phyloP scores from a whole-genome alignment of 2,797 vertebrate species.

The Mormyrops attenuatus region DNA sequence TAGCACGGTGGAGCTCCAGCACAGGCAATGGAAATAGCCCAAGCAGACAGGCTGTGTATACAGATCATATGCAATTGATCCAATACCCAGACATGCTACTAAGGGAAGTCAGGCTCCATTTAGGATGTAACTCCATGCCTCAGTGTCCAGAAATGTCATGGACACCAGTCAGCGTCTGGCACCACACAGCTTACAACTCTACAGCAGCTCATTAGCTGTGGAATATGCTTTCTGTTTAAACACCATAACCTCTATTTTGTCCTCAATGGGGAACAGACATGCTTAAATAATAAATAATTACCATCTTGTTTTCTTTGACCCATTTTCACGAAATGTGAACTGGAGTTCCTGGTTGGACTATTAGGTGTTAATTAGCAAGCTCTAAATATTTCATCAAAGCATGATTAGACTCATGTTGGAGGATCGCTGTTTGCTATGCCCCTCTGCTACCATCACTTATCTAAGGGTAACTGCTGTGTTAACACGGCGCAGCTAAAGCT shows the following conservation, averaged over 20 bases:
- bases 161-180: neutral
- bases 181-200: neutral
- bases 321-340: constrained; percentile 6
- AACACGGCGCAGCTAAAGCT: neutral
- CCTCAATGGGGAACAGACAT: neutral
- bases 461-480: neutral
- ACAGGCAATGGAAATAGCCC: neutral
- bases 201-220: neutral
- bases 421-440: neutral
- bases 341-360: neutral
- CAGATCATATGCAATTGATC: neutral
- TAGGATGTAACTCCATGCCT: neutral
- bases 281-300: constrained; percentile 7
- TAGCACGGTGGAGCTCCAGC: neutral
- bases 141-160: neutral
- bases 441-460: neutral
- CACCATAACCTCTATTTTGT: neutral
- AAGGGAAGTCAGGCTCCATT: neutral
- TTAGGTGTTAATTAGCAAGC: neutral
- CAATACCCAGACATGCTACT: neutral
- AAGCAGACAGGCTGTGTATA: neutral
- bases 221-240: neutral
- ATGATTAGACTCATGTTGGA: neutral
- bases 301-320: neutral
- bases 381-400: neutral